phyloP scores from a whole-genome alignment of 2,888 invertebrate genomes.

The Clepsis dumicolana region DNA sequence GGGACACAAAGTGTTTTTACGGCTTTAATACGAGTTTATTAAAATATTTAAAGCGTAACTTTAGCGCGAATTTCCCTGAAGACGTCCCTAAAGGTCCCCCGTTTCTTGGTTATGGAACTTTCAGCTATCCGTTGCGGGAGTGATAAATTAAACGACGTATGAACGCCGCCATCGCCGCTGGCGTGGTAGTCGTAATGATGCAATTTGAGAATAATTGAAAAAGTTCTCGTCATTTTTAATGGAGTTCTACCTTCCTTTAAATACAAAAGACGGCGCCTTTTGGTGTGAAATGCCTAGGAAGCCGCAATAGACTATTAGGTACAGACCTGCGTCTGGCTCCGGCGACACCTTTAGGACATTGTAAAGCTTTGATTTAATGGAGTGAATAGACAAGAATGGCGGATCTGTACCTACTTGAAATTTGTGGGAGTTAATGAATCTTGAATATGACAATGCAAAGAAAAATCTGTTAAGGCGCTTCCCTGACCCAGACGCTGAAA shows the following conservation, averaged over 20 bases:
- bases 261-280: conserved; percentile 37
- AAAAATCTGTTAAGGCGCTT: too few species aligned
- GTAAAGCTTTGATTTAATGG: conserved; percentile 56
- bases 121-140: conserved; percentile 67
- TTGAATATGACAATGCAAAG: too few species aligned
- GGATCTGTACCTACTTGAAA: background rate
- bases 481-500: too few species aligned
- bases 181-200: too few species aligned
- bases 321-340: conserved; percentile 55
- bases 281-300: conserved; percentile 62
- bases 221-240: conserved; percentile 34
- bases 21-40: conserved; percentile 84
- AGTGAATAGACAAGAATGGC: conserved; percentile 35
- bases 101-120: conserved; percentile 68
- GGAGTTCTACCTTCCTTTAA: background rate
- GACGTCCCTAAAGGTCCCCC: conserved; percentile 74
- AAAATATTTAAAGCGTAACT: conserved; percentile 85
- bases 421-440: too few species aligned
- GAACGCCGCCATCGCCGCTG: conserved; percentile 61
- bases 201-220: conserved; percentile 35
- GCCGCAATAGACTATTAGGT: conserved; percentile 68
- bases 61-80: conserved; percentile 82
- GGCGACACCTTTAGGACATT: conserved; percentile 51
- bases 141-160: conserved; percentile 78
- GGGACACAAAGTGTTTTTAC: conserved; percentile 83